These are phyloP conservation scores for Hemiprocne comata DNA, from an alignment of 2,113 vertebrate genomes.

Conservation along the genomic window DNA sequence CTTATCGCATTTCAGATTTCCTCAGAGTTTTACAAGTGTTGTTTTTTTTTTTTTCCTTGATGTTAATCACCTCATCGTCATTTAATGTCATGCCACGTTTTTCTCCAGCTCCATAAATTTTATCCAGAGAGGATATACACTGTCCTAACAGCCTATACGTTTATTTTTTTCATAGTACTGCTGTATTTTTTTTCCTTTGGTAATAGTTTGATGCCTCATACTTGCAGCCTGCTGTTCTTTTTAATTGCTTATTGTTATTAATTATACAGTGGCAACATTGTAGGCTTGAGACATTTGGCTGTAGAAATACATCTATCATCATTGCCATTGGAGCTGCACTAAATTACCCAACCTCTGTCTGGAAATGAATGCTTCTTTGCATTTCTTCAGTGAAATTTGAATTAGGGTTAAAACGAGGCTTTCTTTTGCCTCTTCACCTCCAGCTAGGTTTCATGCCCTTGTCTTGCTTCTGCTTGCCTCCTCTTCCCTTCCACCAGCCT, in stretches of 20 bases:
- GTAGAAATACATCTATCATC: conserved; percentile 71
- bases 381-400: conserved; percentile 60
- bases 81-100: conserved; percentile 35
- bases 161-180: conserved; percentile 50
- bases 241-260: conserved; percentile 81
- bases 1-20: conserved; percentile 24
- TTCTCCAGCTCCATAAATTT: conserved; percentile 16
- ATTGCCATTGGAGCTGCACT: conserved; percentile 62
- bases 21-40: neutral
- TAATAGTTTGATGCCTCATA: conserved; percentile 68
- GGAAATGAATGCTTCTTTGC: conserved; percentile 52
- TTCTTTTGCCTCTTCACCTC: neutral
- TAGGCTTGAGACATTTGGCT: conserved; percentile 72
- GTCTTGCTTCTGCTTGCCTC: neutral
- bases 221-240: conserved; percentile 73
- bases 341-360: conserved; percentile 55
- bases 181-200: conserved; percentile 43
- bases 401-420: conserved; percentile 36
- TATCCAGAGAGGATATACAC: conserved; percentile 17
- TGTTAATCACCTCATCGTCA: conserved; percentile 58
- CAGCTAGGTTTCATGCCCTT: neutral
- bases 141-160: conserved; percentile 1
- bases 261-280: conserved; percentile 66
- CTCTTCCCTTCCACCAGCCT: neutral
- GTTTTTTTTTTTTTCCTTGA: conserved; percentile 31